phyloP scores from a whole-genome alignment of 2,797 vertebrate species.

The Cetoscarus ocellatus region DNA sequence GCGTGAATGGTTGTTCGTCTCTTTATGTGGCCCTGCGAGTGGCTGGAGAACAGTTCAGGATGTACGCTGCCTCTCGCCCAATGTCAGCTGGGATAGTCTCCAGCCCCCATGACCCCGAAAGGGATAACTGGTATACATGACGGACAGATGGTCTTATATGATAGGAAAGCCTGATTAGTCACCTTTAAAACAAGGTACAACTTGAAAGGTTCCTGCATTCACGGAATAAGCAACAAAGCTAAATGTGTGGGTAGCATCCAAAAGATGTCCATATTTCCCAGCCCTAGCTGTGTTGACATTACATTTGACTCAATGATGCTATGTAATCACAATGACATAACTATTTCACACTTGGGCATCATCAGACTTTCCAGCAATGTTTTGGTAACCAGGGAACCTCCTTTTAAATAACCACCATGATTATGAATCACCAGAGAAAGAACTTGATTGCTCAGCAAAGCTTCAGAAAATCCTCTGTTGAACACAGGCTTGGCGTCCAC shows the following conservation, averaged over 20 bases:
- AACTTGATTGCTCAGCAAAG: conserved; percentile 55
- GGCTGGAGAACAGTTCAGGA: no score
- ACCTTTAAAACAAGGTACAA: conserved; percentile 51
- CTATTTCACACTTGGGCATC: conserved; percentile 6
- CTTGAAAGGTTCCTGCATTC: conserved; percentile 37
- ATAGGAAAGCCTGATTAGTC: no score
- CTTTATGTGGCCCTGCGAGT: no score
- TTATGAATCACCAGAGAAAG: conserved; percentile 39
- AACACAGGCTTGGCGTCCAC: not conserved
- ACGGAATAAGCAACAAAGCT: no score
- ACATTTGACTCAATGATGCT: conserved; percentile 23
- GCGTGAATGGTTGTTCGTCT: no score
- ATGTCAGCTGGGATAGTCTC: no score
- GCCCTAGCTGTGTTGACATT: conserved; percentile 13
- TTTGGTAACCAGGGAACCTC: conserved; percentile 21
- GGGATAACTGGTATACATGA: no score
- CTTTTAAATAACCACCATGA: not conserved
- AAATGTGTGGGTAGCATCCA: no score
- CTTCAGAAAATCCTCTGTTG: conserved; percentile 10
- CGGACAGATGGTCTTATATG: no score
- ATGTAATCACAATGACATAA: conserved; percentile 40
- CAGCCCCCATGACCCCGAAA: no score
- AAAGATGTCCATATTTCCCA: no score
- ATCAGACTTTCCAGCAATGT: conserved; percentile 22
- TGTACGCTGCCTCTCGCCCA: no score